Percentiles rank a stretch among this genome's conserved stretches.
These are phyloP conservation scores for Progne subis DNA, from an alignment of 2,113 vertebrate genomes.

Conservation along the genomic window DNA sequence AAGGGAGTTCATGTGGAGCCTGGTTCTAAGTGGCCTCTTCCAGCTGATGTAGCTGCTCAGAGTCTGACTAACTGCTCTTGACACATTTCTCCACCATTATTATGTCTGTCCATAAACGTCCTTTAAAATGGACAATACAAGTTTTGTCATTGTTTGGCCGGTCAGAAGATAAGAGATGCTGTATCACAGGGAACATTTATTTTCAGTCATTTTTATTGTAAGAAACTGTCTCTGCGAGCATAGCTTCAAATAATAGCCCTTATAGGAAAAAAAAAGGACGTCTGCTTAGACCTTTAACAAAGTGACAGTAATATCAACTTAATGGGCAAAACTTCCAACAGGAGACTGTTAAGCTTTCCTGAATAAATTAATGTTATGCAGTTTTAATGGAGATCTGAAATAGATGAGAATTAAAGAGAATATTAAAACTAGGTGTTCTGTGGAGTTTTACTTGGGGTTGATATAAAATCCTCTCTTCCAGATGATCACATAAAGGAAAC, in stretches of 20 bases:
- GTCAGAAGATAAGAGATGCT: background rate
- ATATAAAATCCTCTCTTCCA: background rate
- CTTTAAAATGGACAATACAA: background rate
- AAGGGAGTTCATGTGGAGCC: background rate
- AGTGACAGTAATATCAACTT: background rate
- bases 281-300: background rate
- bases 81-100: background rate
- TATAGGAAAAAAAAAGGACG: background rate
- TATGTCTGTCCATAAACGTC: background rate
- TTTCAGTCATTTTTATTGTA: background rate
- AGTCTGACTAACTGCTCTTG: background rate
- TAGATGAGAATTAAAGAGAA: background rate
- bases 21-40: background rate
- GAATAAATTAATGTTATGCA: conserved; percentile 3
- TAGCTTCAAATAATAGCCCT: background rate
- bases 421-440: background rate
- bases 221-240: background rate
- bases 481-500: background rate
- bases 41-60: background rate
- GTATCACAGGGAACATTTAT: background rate
- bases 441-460: background rate
- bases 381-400: conserved; percentile 23
- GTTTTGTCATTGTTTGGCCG: background rate
- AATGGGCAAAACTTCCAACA: conserved; percentile 1
- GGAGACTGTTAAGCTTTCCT: conserved; percentile 8